Evolutionary conservation across 2,888 invertebrate species (phyloP), one percentile per base, ranked within the genome.

Genomic region (Hemaris fuciformis): DNA sequence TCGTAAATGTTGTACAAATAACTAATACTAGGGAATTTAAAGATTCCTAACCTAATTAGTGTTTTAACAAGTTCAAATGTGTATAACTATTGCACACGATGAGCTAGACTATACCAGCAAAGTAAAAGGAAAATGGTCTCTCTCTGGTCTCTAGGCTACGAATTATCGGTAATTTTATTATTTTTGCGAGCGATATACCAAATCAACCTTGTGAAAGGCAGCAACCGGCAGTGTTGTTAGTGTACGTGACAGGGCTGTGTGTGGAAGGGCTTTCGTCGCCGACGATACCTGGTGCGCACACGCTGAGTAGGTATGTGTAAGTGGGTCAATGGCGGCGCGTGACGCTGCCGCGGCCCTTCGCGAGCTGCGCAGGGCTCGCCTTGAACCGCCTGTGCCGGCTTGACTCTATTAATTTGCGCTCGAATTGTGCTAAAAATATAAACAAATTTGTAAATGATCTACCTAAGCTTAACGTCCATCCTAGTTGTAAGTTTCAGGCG

Each of bases 311-410:
- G 80, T 84, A 80, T 75, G 72, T 77, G 77, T 81, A 91, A 87
- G 87, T 91, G 74, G 91, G 91, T 91, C 91, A 91, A 91, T 91
- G 91, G 87, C 88, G 85, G 80, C 84, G 88, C 89, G 91, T 91
- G 91, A 91, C 91, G 90, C 84, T 80, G 76, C 75, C 81, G 84
- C 85, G 90, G 90, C 91, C 91, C 91, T 91, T 89, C 84, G 87
- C 85, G 79, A 79, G 78, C 75, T 70, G 67, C 72, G 80, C 81
- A 88, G 88, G 88, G 89, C 86, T 87, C 79, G 89, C 91, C 91
- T 91, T 92, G 91, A 92, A 92, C 91, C 85, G 83, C 74, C 85
- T 77, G 79, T 79, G 79, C 82, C 76, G 77, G 76, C 84, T 80
- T 81, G 76, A 83, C 83, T 81, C 74, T 85, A 81, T 83, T 86